phyloP scores from a whole-genome alignment of 1,140 invertebrate species.

The Dendroctonus ponderosae region DNA sequence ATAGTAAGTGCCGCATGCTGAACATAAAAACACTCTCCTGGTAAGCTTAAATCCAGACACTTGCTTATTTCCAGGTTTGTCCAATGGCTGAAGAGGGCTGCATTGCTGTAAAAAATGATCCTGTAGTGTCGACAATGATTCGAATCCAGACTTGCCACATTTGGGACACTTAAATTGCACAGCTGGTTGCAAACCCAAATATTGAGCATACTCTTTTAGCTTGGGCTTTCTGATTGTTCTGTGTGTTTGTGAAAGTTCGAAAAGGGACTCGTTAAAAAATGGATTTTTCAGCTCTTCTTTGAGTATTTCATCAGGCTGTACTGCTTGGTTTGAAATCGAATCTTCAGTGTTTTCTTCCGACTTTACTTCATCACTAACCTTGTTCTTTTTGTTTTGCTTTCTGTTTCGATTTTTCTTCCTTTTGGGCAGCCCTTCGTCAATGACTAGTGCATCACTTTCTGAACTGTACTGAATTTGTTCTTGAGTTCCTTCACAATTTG shows the following conservation, averaged over 20 bases:
- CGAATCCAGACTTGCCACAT: slow-evolving; percentile 62
- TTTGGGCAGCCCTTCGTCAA: slow-evolving; percentile 47
- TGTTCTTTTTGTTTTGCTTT: slow-evolving; percentile 1
- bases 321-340: not conserved
- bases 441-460: slow-evolving; percentile 47
- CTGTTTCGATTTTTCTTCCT: slow-evolving; percentile 29
- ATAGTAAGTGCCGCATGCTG: slow-evolving; percentile 75
- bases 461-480: slow-evolving; percentile 42
- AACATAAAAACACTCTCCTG: slow-evolving; percentile 73
- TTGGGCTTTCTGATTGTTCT: slow-evolving; percentile 45
- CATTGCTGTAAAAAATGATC: slow-evolving; percentile 60
- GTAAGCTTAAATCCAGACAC: slow-evolving; percentile 60
- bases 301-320: not conserved
- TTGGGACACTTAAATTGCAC: slow-evolving; percentile 67
- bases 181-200: slow-evolving; percentile 67
- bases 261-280: slow-evolving; percentile 48
- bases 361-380: slow-evolving; percentile 1
- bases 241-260: slow-evolving; percentile 46
- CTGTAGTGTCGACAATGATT: slow-evolving; percentile 59
- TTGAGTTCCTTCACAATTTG: slow-evolving; percentile 38
- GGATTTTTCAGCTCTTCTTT: slow-evolving; percentile 40
- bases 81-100: slow-evolving; percentile 51
- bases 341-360: slow-evolving; percentile 14
- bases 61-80: slow-evolving; percentile 49
- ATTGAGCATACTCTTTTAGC: slow-evolving; percentile 66